phyloP scores from a whole-genome alignment of 2,113 vertebrate species.

The Bolborhynchus lineola region DNA sequence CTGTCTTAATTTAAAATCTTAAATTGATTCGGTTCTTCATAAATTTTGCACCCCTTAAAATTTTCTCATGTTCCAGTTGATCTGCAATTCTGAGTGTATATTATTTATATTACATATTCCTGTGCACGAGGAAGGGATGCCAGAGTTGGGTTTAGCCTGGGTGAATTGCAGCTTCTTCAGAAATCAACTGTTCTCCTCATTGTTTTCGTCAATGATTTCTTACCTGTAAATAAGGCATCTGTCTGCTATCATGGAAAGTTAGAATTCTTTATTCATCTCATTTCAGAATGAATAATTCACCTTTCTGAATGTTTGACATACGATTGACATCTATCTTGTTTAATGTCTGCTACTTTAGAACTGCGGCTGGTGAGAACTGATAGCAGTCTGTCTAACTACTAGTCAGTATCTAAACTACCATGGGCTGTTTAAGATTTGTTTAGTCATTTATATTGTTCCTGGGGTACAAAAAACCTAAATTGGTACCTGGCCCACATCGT shows the following conservation, averaged over 20 bases:
- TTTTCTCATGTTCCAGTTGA: neutral
- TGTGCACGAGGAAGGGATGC: neutral
- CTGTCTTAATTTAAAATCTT: constrained; percentile 3
- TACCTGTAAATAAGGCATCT: neutral
- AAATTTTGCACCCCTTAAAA: neutral
- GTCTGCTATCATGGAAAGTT: neutral
- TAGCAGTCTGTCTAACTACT: neutral
- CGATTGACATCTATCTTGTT: neutral
- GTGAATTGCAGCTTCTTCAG: neutral
- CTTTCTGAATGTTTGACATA: neutral
- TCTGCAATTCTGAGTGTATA: neutral
- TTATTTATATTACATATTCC: neutral
- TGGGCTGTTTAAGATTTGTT: neutral
- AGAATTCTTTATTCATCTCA: neutral
- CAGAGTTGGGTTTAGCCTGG: neutral
- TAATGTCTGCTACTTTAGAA: neutral
- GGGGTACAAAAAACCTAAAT: neutral
- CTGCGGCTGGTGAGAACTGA: neutral
- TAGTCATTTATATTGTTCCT: neutral
- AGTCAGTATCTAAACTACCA: neutral
- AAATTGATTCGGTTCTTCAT: neutral
- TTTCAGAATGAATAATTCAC: neutral
- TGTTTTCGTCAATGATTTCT: neutral
- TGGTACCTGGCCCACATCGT: neutral
- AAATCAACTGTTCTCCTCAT: neutral